Conservation (phyloP, 2,797 vertebrate species). For the Numenius phaeopus region DNA sequence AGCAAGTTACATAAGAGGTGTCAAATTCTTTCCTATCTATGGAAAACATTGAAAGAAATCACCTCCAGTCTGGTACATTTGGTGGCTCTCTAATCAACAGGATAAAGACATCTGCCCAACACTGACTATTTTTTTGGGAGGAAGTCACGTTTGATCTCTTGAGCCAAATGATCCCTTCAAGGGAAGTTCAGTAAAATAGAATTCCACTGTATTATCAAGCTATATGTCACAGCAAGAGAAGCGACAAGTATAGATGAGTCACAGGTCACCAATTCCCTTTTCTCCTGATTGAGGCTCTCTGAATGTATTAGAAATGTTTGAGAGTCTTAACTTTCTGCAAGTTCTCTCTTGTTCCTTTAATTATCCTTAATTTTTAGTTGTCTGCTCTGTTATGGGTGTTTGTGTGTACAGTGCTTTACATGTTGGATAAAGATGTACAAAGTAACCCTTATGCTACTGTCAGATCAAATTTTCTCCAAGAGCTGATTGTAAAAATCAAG, state of each 20-base stretch:
- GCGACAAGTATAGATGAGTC: not conserved
- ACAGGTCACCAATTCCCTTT: constrained; percentile 5
- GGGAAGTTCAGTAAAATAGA: constrained; percentile 15
- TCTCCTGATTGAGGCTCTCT: not conserved
- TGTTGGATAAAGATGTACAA: not conserved
- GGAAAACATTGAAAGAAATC: not conserved
- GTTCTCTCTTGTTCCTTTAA: not conserved
- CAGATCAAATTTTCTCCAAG: not conserved
- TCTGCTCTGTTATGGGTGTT: not conserved
- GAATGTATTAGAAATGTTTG: not conserved
- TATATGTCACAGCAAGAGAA: constrained; percentile 12
- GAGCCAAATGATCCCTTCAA: constrained; percentile 23
- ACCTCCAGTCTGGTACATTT: not conserved
- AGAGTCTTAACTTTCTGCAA: not conserved
- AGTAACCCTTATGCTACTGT: not conserved
- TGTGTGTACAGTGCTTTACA: not conserved
- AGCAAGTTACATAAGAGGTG: not conserved
- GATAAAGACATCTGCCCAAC: not conserved
- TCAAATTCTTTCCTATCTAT: not conserved
- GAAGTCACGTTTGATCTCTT: not conserved
- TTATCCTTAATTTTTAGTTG: not conserved
- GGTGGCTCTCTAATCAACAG: not conserved
- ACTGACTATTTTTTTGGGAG: not conserved
- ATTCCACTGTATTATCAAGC: not conserved
- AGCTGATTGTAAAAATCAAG: not conserved